These are phyloP conservation scores for Radopholus similis DNA, from an alignment of 1,140 invertebrate genomes.

Conservation along the genomic window DNA sequence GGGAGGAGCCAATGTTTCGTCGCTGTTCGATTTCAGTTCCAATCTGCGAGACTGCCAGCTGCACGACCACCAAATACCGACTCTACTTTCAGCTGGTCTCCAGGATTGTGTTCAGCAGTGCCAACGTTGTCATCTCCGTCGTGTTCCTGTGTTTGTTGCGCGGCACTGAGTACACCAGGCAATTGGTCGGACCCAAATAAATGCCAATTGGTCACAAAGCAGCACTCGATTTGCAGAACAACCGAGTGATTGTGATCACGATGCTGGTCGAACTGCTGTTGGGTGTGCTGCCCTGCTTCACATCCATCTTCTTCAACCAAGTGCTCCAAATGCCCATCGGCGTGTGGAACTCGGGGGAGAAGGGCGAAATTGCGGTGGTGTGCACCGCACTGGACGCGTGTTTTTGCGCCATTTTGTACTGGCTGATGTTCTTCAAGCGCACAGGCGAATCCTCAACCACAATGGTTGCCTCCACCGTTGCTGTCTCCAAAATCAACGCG, in stretches of 20 bases:
- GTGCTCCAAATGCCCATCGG: not conserved
- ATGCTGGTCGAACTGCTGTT: constrained; percentile 9
- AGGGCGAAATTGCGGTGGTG: not conserved
- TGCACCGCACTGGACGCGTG: not conserved
- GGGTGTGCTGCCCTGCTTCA: constrained; percentile 2
- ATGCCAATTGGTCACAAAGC: not conserved
- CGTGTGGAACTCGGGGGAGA: not conserved
- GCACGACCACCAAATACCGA: constrained; percentile 10
- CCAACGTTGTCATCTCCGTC: constrained; percentile 5
- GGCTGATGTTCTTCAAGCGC: not conserved
- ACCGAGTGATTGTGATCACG: constrained; percentile 11
- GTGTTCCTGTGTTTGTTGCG: not conserved
- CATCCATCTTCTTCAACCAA: constrained; percentile 9
- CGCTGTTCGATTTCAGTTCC: not conserved
- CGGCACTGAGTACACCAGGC: not conserved
- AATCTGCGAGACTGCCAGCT: constrained; percentile 11
- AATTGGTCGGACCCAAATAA: constrained; percentile 6
- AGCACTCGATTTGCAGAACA: not conserved
- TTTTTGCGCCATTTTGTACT: constrained; percentile 2
- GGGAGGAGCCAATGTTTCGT: not conserved
- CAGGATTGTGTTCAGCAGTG: constrained; percentile 13
- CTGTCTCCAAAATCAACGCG: too few species aligned
- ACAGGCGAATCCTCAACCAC: too few species aligned
- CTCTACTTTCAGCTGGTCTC: constrained; percentile 7
- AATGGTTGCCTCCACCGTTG: too few species aligned